phyloP scores from a whole-genome alignment of 2,888 invertebrate species.

The Phalangium opilio region DNA sequence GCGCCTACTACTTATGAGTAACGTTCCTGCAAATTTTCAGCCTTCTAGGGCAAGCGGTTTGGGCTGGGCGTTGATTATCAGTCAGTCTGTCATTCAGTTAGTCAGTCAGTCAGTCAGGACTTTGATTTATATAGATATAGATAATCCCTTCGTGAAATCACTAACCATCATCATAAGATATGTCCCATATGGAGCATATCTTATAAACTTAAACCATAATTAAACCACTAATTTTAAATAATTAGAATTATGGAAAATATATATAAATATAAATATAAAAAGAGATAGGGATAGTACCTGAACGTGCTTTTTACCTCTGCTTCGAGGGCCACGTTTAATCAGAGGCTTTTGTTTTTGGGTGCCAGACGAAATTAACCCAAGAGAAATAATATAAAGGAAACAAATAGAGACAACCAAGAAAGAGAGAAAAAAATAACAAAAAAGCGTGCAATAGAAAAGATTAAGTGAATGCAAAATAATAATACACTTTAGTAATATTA shows the following conservation, averaged over 20 bases:
- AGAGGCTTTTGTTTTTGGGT: too few relatives aligned
- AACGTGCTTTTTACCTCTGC: too few relatives aligned
- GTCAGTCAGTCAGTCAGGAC: too few relatives aligned
- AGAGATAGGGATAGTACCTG: background rate
- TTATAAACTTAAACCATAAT: too few relatives aligned
- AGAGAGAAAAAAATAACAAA: constrained; percentile 4
- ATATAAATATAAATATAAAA: too few relatives aligned
- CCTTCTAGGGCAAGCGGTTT: too few relatives aligned
- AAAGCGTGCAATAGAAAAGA: background rate
- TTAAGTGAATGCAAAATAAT: constrained; percentile 1
- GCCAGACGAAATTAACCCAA: constrained; percentile 14
- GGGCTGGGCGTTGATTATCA: too few relatives aligned
- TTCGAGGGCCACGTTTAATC: too few relatives aligned
- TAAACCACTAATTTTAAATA: constrained; percentile 1
- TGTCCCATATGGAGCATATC: background rate
- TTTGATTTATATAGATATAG: too few relatives aligned
- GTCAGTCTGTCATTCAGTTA: too few relatives aligned
- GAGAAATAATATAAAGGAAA: constrained; percentile 10
- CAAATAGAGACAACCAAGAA: constrained; percentile 5
- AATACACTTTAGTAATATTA: background rate
- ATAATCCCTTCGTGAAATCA: background rate
- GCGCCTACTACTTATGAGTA: too few relatives aligned
- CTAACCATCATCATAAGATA: background rate
- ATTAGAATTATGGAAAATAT: background rate
- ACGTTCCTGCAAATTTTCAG: too few relatives aligned